Evolutionary conservation across 1,140 invertebrate genomes (phyloP).

Genomic region (Periplaneta americana): DNA sequence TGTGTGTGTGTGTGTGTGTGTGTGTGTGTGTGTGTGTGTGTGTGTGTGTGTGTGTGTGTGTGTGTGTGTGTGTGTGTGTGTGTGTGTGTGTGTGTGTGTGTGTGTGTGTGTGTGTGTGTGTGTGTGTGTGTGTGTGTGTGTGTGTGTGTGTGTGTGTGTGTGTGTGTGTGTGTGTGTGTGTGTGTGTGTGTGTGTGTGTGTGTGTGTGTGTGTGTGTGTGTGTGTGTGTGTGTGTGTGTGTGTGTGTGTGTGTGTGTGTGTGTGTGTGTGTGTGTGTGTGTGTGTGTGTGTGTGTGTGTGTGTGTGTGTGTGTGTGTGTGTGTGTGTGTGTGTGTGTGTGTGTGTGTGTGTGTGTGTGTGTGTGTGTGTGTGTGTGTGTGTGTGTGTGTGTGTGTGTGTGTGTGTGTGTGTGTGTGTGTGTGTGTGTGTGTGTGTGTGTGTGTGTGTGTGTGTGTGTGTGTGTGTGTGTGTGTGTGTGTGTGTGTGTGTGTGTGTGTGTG

Average conservation of each 20-base stretch:
- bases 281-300: conserved; percentile 28
- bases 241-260: conserved; percentile 27
- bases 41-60: conserved; percentile 29
- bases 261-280: conserved; percentile 27
- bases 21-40: conserved; percentile 27
- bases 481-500: conserved; percentile 29
- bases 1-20: conserved; percentile 31
- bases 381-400: conserved; percentile 21
- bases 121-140: conserved; percentile 26
- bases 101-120: conserved; percentile 25
- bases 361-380: conserved; percentile 22
- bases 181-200: conserved; percentile 25
- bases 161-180: conserved; percentile 25
- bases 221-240: conserved; percentile 27
- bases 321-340: conserved; percentile 27
- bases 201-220: conserved; percentile 27
- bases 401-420: conserved; percentile 21
- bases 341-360: conserved; percentile 18
- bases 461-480: conserved; percentile 31
- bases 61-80: conserved; percentile 26
- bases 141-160: conserved; percentile 25
- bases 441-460: conserved; percentile 21
- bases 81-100: conserved; percentile 15
- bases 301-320: conserved; percentile 31
- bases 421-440: conserved; percentile 21